These are phyloP conservation scores for Synergus japonicus DNA, from an alignment of 2,888 invertebrate genomes.

Conservation along the genomic window DNA sequence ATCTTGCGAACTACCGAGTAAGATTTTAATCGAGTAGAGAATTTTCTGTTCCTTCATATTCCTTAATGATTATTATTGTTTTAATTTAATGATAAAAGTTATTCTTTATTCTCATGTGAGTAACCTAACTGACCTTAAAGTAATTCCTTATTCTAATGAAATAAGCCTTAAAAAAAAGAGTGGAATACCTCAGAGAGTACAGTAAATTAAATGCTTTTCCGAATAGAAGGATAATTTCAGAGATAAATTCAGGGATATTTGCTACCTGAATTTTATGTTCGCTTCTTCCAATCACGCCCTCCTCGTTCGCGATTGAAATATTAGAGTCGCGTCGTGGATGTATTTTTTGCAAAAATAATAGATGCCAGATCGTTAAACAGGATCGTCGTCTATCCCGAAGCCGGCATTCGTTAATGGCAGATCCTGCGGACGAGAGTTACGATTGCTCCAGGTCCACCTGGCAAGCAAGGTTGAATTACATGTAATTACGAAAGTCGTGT, in stretches of 20 bases:
- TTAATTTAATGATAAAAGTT: neutral
- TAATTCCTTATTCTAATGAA: neutral
- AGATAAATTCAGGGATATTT: slow-evolving; percentile 33
- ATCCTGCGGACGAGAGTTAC: slow-evolving; percentile 52
- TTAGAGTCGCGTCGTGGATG: slow-evolving; percentile 7
- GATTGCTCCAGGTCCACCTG: slow-evolving; percentile 55
- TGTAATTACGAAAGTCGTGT: slow-evolving; percentile 59
- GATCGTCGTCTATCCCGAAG: slow-evolving; percentile 41
- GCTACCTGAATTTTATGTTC: slow-evolving; percentile 27
- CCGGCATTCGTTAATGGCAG: slow-evolving; percentile 46
- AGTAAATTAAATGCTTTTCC: slow-evolving; percentile 22
- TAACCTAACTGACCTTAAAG: neutral
- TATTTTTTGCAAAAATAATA: neutral
- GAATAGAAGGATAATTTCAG: slow-evolving; percentile 10
- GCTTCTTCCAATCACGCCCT: slow-evolving; percentile 10
- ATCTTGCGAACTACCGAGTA: slow-evolving; percentile 10
- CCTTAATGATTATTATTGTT: neutral
- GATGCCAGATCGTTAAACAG: slow-evolving; percentile 29
- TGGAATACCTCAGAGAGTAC: slow-evolving; percentile 2
- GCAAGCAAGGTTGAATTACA: slow-evolving; percentile 57
- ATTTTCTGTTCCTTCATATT: neutral
- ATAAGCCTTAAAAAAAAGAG: neutral
- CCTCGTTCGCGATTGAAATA: slow-evolving; percentile 23
- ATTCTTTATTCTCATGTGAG: neutral
- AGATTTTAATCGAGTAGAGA: slow-evolving; percentile 10